These are phyloP conservation scores for Lutraria rhynchaena DNA, from an alignment of 1,140 invertebrate genomes.

Conservation along the genomic window DNA sequence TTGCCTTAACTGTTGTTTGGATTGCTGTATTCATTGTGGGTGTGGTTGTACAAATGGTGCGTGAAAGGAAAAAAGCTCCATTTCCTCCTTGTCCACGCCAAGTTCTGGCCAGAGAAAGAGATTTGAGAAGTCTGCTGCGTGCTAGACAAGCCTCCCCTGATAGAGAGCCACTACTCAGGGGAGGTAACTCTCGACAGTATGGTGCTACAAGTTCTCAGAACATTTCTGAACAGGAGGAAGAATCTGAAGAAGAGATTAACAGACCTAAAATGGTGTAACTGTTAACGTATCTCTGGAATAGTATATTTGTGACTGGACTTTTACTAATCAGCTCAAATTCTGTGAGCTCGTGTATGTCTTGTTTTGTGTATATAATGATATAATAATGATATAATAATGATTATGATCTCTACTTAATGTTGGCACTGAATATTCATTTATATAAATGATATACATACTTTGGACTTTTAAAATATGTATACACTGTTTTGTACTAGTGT, in stretches of 20 bases:
- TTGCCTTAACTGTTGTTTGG: slow-evolving; percentile 23
- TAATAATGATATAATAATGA: too few species aligned
- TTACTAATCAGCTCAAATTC: too few species aligned
- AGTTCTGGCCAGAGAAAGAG: neutral
- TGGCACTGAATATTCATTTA: too few species aligned
- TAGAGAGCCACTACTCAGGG: slow-evolving; percentile 40
- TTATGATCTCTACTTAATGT: too few species aligned
- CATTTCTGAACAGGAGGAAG: neutral
- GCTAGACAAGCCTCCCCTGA: neutral
- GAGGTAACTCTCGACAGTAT: slow-evolving; percentile 23
- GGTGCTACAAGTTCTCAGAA: neutral
- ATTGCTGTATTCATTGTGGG: slow-evolving; percentile 2
- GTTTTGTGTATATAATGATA: too few species aligned
- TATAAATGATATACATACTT: too few species aligned
- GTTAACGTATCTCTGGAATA: too few species aligned
- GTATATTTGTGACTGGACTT: too few species aligned
- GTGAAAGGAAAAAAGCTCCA: slow-evolving; percentile 44
- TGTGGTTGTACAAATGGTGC: slow-evolving; percentile 23
- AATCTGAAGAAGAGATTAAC: slow-evolving; percentile 17
- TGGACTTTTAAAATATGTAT: too few species aligned
- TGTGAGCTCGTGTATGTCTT: too few species aligned
- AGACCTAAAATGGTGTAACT: slow-evolving; percentile 23
- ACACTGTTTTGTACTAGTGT: too few species aligned
- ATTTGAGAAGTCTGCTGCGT: neutral
- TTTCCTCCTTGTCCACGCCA: slow-evolving; percentile 48